These are phyloP conservation scores for Rhabdophis nuchalis DNA, from an alignment of 2,797 vertebrate species.

Conservation along the genomic window DNA sequence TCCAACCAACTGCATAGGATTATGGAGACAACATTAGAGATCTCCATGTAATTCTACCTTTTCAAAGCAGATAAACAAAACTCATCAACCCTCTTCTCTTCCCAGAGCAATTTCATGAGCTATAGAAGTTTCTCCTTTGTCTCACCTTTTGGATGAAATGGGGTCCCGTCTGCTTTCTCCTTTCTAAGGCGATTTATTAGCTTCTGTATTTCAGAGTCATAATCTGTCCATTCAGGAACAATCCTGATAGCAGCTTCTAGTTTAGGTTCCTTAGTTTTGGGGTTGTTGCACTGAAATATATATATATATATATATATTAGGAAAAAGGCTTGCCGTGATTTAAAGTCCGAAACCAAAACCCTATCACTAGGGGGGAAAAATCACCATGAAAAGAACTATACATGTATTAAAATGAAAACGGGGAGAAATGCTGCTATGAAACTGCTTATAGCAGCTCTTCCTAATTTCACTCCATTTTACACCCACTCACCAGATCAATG, in stretches of 20 bases:
- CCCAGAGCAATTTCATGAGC: background rate
- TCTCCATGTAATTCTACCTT: background rate
- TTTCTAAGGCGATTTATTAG: slow-evolving; percentile 74
- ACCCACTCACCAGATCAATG: slow-evolving; percentile 86
- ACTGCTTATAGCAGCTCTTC: background rate
- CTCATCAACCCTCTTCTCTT: background rate
- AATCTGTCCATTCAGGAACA: slow-evolving; percentile 88
- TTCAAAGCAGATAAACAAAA: background rate
- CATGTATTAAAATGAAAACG: background rate
- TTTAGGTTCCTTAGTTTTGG: slow-evolving; percentile 98
- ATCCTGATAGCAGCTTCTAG: slow-evolving; percentile 87
- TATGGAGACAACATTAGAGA: background rate
- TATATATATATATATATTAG: background rate
- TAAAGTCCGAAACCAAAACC: background rate
- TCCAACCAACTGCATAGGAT: background rate
- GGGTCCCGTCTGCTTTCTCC: slow-evolving; percentile 57
- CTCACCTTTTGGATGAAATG: slow-evolving; percentile 37
- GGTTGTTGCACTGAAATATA: slow-evolving; percentile 92
- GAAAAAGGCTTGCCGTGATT: background rate
- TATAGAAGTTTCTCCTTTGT: slow-evolving; percentile 38
- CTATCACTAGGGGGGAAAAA: background rate
- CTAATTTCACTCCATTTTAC: background rate
- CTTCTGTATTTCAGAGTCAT: slow-evolving; percentile 84
- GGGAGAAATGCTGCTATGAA: background rate
- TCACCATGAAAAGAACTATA: background rate